A percentile compares a stretch with the other conserved stretches of the same genome.
phyloP scores from a whole-genome alignment of 2,888 invertebrate genomes.

The Stenurella melanura region DNA sequence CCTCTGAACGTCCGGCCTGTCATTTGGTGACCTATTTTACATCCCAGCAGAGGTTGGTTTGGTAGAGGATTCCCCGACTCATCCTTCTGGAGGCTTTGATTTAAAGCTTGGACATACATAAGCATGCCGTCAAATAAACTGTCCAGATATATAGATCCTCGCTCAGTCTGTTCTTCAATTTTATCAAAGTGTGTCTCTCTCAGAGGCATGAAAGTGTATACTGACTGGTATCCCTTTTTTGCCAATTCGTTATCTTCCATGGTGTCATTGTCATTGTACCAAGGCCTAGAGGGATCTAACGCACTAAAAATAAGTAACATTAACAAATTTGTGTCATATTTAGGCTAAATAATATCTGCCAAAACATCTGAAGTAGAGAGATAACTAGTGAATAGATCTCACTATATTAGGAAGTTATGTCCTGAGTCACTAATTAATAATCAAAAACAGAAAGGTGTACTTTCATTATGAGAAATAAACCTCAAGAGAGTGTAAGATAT shows the following conservation, averaged over 20 bases:
- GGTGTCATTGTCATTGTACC: constrained; percentile 89
- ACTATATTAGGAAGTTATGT: too few species aligned
- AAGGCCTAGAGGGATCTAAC: constrained; percentile 81
- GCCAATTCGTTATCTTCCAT: constrained; percentile 89
- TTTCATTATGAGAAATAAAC: too few species aligned
- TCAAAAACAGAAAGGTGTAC: too few species aligned
- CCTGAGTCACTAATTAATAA: too few species aligned
- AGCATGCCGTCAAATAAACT: constrained; percentile 98
- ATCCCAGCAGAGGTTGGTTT: constrained; percentile 81
- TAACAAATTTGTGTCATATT: not conserved
- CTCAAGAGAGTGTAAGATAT: too few species aligned
- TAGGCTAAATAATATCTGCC: not conserved
- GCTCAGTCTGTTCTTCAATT: constrained; percentile 86
- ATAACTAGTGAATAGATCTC: too few species aligned
- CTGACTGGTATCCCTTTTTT: constrained; percentile 88
- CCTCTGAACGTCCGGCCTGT: constrained; percentile 91
- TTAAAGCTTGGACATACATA: constrained; percentile 93
- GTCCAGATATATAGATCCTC: constrained; percentile 67
- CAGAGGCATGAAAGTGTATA: constrained; percentile 91
- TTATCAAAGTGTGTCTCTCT: constrained; percentile 81
- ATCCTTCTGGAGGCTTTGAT: constrained; percentile 82
- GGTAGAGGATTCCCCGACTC: constrained; percentile 64
- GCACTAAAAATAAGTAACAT: constrained; percentile 62
- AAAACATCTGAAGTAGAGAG: too few species aligned
- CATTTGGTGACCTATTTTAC: constrained; percentile 88